phyloP scores from a whole-genome alignment of 2,797 vertebrate genomes.

The Acrocephalus scirpaceus region DNA sequence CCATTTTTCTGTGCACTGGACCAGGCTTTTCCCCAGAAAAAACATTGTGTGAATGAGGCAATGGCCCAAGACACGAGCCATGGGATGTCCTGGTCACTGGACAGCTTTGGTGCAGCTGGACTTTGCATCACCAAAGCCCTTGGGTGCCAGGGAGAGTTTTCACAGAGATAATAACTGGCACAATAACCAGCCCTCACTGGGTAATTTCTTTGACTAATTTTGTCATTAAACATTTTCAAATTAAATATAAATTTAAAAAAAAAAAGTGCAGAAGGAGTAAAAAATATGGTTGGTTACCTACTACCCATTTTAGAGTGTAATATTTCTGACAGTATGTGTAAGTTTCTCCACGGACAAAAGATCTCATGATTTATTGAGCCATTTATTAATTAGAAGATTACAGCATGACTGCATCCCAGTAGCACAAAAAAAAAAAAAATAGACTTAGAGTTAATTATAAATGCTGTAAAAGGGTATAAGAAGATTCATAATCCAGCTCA shows the following conservation, averaged over 20 bases:
- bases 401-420: conserved; percentile 12
- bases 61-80: accelerated
- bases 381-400: conserved; percentile 66
- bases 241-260: background rate
- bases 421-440: background rate
- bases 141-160: background rate
- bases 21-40: background rate
- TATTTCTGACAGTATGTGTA: conserved; percentile 42
- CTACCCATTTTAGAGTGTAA: background rate
- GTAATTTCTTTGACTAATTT: conserved; percentile 15
- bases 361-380: conserved; percentile 29
- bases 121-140: background rate
- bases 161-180: background rate
- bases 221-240: conserved; percentile 5
- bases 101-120: background rate
- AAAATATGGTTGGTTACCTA: conserved; percentile 5
- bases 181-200: background rate
- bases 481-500: conserved; percentile 41
- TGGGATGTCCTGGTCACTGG: background rate
- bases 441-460: conserved; percentile 45
- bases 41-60: accelerated
- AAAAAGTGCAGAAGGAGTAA: background rate
- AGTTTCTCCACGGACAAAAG: conserved; percentile 42
- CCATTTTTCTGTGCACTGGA: accelerated
- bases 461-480: conserved; percentile 17